Conservation (phyloP, 2,888 invertebrate species). For the Tipula confusa region DNA sequence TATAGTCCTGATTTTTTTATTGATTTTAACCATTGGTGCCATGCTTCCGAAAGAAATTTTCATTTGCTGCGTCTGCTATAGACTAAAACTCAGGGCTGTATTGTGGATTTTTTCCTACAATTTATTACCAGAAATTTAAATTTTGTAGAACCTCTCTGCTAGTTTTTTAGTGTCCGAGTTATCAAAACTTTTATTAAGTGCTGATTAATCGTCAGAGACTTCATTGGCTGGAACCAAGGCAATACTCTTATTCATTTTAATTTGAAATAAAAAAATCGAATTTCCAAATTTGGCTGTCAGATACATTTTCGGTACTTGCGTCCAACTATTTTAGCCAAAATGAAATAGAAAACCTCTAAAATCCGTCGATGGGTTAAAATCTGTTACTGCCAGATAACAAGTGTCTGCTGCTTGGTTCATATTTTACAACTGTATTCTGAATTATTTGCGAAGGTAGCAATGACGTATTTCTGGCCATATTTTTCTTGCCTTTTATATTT, state of each 20-base stretch:
- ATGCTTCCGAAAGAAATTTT: no score
- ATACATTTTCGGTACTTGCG: background rate
- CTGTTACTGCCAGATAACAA: background rate
- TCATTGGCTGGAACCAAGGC: background rate
- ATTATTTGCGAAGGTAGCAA: background rate
- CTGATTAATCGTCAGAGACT: background rate
- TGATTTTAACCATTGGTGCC: no score
- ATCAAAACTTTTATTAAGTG: background rate
- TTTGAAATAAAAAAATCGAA: background rate
- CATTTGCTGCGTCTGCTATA: conserved; percentile 15
- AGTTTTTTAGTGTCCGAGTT: background rate
- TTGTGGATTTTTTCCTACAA: no score
- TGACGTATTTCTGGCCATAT: no score
- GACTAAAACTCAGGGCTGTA: conserved; percentile 31
- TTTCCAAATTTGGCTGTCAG: background rate
- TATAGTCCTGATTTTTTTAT: no score
- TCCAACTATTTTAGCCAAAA: background rate
- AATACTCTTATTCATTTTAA: background rate
- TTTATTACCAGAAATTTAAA: no score
- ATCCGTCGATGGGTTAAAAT: background rate
- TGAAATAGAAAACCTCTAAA: background rate
- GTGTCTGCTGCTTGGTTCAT: background rate
- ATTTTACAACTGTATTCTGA: background rate
- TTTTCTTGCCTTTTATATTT: no score
- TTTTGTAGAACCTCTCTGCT: background rate